phyloP scores from a whole-genome alignment of 2,113 vertebrate genomes.

The Scopus umbretta region DNA sequence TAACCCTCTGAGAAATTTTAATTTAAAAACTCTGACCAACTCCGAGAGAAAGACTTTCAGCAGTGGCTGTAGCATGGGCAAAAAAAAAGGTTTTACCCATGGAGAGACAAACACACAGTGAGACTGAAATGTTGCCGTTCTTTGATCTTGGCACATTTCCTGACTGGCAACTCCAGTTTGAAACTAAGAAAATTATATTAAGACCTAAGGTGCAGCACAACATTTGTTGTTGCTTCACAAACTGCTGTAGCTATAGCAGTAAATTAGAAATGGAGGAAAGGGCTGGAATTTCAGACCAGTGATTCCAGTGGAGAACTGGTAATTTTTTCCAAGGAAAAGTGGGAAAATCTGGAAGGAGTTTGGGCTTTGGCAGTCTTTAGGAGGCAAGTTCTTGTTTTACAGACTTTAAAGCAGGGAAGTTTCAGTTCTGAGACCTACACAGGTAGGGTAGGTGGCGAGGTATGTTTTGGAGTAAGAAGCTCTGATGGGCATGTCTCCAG shows the following conservation, averaged over 20 bases:
- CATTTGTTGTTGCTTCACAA: not conserved
- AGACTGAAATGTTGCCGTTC: not conserved
- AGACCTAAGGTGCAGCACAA: slow-evolving; percentile 5
- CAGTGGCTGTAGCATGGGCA: not conserved
- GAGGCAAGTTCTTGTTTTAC: not conserved
- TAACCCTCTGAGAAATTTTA: not conserved
- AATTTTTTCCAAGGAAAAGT: not conserved
- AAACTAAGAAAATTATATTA: slow-evolving; percentile 25
- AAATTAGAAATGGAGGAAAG: not conserved
- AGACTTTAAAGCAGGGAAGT: not conserved
- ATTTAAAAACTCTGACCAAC: not conserved
- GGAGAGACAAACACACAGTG: not conserved
- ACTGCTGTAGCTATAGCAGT: not conserved
- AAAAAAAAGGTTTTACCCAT: not conserved
- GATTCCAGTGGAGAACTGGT: not conserved
- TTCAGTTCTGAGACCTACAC: not conserved
- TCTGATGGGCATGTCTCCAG: not conserved
- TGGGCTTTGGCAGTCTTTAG: not conserved
- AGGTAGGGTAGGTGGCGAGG: not conserved
- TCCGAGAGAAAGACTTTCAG: not conserved
- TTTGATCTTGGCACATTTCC: slow-evolving; percentile 21
- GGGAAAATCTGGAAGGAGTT: not conserved
- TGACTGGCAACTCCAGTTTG: slow-evolving; percentile 22
- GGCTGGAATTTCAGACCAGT: not conserved
- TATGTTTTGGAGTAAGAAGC: not conserved